A percentile compares a stretch with the other conserved stretches of the same genome.
Conservation (phyloP, 1,140 invertebrate genomes). For the Forficula auricularia region DNA sequence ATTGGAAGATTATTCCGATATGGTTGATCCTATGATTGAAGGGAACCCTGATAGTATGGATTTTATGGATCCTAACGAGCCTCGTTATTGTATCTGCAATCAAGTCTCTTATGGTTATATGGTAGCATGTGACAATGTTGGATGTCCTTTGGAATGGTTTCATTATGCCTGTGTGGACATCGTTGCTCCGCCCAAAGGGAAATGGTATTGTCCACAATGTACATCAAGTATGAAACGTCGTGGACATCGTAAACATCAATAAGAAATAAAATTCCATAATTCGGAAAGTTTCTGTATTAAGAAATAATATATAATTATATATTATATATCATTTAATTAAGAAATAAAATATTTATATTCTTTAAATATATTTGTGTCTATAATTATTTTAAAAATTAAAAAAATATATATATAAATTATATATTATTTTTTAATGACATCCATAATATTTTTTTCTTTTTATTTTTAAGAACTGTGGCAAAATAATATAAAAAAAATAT, state of each 20-base stretch:
- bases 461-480: no score
- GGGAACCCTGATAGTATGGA: slow-evolving; percentile 35
- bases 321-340: no score
- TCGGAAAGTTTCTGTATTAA: no score
- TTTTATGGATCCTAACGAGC: slow-evolving; percentile 83
- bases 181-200: slow-evolving; percentile 86
- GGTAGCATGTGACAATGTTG: slow-evolving; percentile 95
- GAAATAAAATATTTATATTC: no score
- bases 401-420: no score
- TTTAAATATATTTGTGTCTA: no score
- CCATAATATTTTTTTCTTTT: no score
- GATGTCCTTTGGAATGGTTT: slow-evolving; percentile 97
- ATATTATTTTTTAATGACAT: no score
- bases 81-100: slow-evolving; percentile 92
- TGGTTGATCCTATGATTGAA: slow-evolving; percentile 16
- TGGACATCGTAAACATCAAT: slow-evolving; percentile 39
- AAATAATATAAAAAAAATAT: no score
- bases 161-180: slow-evolving; percentile 96
- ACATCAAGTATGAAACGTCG: slow-evolving; percentile 74
- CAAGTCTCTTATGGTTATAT: slow-evolving; percentile 97
- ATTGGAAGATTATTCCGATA: slow-evolving; percentile 24
- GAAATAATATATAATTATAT: no score
- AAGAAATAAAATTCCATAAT: no score
- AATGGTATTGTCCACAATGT: slow-evolving; percentile 97
- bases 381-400: no score